These are phyloP conservation scores for Acipenser oxyrinchus DNA, from an alignment of 2,797 vertebrate species.

Conservation along the genomic window DNA sequence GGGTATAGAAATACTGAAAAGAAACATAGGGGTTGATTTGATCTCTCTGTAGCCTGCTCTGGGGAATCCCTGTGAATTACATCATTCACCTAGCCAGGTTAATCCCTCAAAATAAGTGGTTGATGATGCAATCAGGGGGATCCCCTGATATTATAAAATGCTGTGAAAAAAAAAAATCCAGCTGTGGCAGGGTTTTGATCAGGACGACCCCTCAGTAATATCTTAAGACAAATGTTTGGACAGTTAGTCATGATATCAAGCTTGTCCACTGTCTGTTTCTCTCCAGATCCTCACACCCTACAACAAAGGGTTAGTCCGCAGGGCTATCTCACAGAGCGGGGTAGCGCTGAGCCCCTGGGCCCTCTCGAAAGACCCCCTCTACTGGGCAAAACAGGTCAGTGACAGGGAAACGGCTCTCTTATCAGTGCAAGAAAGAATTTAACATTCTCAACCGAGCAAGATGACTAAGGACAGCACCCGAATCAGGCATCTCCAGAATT, in stretches of 20 bases:
- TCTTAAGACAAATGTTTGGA: neutral
- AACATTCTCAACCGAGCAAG: neutral
- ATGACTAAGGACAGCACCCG: no score
- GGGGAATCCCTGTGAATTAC: no score
- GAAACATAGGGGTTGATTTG: no score
- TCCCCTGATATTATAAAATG: neutral
- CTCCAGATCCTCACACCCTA: conserved; percentile 70
- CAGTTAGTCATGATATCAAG: neutral
- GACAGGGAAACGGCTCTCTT: neutral
- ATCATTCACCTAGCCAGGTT: no score
- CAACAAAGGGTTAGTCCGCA: conserved; percentile 77
- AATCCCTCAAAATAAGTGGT: no score
- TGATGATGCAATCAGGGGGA: no score
- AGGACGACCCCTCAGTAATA: no score
- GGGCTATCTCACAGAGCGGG: conserved; percentile 89
- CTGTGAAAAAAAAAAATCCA: neutral
- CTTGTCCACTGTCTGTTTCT: neutral
- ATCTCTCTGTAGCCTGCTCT: no score
- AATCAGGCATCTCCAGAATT: no score
- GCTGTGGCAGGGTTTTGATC: no score
- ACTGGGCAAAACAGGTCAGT: conserved; percentile 62
- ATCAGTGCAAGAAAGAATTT: neutral
- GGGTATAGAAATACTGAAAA: no score
- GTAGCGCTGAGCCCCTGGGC: conserved; percentile 71
- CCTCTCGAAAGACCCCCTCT: conserved; percentile 69